Base-by-base conservation (phyloP, 2,113 vertebrate genomes). In the Hipposideros armiger region DNA sequence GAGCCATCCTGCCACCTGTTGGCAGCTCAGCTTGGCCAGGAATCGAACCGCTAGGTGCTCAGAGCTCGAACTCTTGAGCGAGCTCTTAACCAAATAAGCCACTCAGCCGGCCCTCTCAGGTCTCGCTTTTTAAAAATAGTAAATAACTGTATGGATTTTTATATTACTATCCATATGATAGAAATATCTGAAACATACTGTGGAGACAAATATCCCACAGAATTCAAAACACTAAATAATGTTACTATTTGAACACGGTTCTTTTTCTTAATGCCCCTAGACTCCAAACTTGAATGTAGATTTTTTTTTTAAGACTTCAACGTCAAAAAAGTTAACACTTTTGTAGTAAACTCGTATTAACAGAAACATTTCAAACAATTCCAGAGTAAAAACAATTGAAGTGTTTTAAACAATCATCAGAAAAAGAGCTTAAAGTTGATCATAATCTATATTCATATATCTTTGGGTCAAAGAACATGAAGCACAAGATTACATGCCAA, bases 311-410 rank as follows among this genome's bases (percentile, higher is more conserved):
- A 90, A 74, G 15, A 91, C 14, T 86, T 20, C 40, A 93, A 88
- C 26, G 36, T 93, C 20, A 87, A 95, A 93, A 64, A 66, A 80
- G 26, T 87, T 86, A 94, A 92, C 32, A 73, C 15, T 84, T 96
- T 26, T 47, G 14, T 14, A 80, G 72, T 78, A 90, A 95, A 84
- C 17, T 74, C 67, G 91, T 54, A 76, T 62, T 69, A 96, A 89
- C 32, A 90, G 36, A 89, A 87, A 60, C 42, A 58, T 70, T 80
- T 85, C 72, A 96, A 95, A 97, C 45, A 95, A 89, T 50, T 94
- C 16, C 58, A 16, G 7, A 47, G 11, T 76, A 77, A 50, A 76
- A 67, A 86, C 13, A 82, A 96, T 17, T 72, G 2, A 85, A 72
- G 8, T 32, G 42, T 88, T 95, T 96, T 67, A 95, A 95, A 80